phyloP scores from a whole-genome alignment of 2,797 vertebrate species.

The Typhlichthys subterraneus region DNA sequence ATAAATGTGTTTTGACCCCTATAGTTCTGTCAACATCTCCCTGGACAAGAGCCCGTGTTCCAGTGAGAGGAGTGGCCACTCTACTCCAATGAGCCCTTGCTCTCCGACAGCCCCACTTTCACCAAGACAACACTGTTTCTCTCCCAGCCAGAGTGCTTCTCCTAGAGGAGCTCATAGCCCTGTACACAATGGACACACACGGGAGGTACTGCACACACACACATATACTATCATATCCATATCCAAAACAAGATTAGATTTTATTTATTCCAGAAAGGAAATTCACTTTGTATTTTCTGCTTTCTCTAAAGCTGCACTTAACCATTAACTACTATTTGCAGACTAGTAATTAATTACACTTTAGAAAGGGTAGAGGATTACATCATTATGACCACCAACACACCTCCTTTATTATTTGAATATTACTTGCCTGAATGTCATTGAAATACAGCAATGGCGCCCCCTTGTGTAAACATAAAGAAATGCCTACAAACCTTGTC shows the following conservation, averaged over 20 bases:
- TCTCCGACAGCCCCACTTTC: slow-evolving; percentile 42
- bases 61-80: slow-evolving; percentile 32
- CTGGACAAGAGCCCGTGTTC: slow-evolving; percentile 68
- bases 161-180: slow-evolving; percentile 42
- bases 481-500: not conserved
- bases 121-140: slow-evolving; percentile 43
- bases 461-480: slow-evolving; percentile 11
- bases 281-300: too few species aligned
- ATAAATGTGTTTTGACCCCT: slow-evolving; percentile 19
- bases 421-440: not conserved
- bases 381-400: slow-evolving; percentile 1
- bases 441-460: slow-evolving; percentile 17
- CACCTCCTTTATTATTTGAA: slow-evolving; percentile 23
- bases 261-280: too few species aligned
- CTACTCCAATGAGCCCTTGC: slow-evolving; percentile 66
- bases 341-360: too few species aligned
- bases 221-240: not conserved
- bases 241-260: too few species aligned
- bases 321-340: too few species aligned
- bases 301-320: too few species aligned
- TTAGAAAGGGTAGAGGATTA: slow-evolving; percentile 1
- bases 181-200: slow-evolving; percentile 56
- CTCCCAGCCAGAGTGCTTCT: slow-evolving; percentile 52
- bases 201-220: slow-evolving; percentile 49
- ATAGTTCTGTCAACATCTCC: slow-evolving; percentile 76